Conservation (phyloP, 2,888 invertebrate genomes). For the Ctenicera cuprea region DNA sequence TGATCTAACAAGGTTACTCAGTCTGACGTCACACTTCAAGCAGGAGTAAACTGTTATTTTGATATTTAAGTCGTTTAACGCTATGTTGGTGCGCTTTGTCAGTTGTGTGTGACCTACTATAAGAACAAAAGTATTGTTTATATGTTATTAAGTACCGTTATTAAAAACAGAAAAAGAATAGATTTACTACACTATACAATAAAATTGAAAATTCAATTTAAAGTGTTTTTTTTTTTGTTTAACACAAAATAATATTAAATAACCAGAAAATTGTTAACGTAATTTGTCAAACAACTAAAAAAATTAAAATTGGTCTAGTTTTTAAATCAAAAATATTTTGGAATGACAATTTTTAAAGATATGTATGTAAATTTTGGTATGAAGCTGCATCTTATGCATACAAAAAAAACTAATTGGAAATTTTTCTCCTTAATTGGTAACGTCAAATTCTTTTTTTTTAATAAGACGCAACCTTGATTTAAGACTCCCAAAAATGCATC, state of each 20-base stretch:
- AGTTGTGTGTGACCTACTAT: slow-evolving; percentile 32
- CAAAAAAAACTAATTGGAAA: too few species aligned
- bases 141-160: slow-evolving; percentile 18
- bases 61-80: slow-evolving; percentile 29
- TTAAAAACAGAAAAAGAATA: slow-evolving; percentile 10
- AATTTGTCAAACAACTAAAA: too few species aligned
- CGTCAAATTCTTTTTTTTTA: too few species aligned
- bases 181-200: not conserved
- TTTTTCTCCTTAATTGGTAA: too few species aligned
- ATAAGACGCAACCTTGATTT: not conserved
- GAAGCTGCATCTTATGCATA: too few species aligned
- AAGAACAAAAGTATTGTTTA: slow-evolving; percentile 15
- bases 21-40: slow-evolving; percentile 29
- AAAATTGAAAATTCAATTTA: not conserved
- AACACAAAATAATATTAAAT: not conserved
- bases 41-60: slow-evolving; percentile 41
- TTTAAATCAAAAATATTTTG: too few species aligned
- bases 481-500: slow-evolving; percentile 2
- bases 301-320: too few species aligned
- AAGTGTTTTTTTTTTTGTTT: not conserved
- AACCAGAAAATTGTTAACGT: too few species aligned
- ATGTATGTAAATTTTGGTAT: too few species aligned
- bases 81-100: slow-evolving; percentile 14
- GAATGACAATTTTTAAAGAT: too few species aligned
- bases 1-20: slow-evolving; percentile 33